Evolutionary conservation across 2,888 invertebrate genomes (phyloP).

Genomic region (Aphodius sticticus): DNA sequence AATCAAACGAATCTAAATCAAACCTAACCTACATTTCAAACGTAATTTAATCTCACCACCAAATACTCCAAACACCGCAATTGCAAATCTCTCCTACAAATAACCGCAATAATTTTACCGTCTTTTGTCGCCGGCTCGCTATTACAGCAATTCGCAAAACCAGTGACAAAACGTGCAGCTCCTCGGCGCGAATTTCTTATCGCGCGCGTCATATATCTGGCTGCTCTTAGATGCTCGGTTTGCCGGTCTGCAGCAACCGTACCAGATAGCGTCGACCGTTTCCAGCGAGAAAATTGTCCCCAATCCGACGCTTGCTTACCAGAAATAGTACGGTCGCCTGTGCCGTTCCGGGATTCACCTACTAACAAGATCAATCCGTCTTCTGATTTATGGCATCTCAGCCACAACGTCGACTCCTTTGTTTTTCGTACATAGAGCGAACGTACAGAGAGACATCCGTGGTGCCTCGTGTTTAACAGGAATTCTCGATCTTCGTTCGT

Average conservation of each 20-base stretch:
- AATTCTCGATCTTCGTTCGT: neutral
- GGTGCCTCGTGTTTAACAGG: neutral
- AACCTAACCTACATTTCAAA: too few relatives aligned
- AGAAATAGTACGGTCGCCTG: constrained; percentile 14
- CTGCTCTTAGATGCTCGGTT: constrained; percentile 25
- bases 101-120: neutral
- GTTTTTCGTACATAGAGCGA: constrained; percentile 36
- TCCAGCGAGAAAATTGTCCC: constrained; percentile 43
- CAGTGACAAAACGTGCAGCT: constrained; percentile 20
- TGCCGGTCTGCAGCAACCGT: constrained; percentile 7
- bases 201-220: constrained; percentile 41
- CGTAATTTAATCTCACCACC: neutral
- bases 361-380: constrained; percentile 52
- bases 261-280: constrained; percentile 10
- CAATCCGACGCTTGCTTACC: constrained; percentile 46
- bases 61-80: neutral
- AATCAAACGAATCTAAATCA: too few relatives aligned
- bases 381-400: constrained; percentile 50
- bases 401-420: constrained; percentile 28
- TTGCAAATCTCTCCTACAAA: constrained; percentile 13
- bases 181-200: constrained; percentile 36
- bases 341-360: constrained; percentile 47
- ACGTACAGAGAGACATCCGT: constrained; percentile 26
- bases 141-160: constrained; percentile 21
- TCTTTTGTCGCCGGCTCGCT: constrained; percentile 14